phyloP scores from a whole-genome alignment of 2,113 vertebrate genomes.

The Ictalurus punctatus region DNA sequence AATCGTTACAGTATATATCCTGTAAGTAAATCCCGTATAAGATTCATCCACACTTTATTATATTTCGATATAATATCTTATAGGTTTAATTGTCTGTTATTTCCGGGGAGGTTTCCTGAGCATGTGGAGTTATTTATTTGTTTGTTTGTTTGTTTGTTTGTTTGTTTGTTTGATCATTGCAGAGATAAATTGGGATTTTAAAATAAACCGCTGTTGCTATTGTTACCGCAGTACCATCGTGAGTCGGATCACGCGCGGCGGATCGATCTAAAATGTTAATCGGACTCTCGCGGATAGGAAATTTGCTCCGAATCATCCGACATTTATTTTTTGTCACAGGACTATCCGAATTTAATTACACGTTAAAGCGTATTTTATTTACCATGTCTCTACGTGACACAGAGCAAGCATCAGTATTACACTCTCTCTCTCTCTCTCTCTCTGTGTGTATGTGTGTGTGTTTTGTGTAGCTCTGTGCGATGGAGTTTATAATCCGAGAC shows the following conservation, averaged over 20 bases:
- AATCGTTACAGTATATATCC: too few species aligned
- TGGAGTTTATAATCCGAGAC: slow-evolving; percentile 28
- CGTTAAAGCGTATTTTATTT: neutral
- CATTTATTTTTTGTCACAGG: neutral
- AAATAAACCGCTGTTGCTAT: neutral
- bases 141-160: neutral
- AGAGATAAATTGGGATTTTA: neutral
- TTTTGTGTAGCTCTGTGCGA: neutral
- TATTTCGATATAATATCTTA: neutral
- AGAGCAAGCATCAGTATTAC: neutral
- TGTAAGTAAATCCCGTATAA: too few species aligned
- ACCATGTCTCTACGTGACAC: neutral
- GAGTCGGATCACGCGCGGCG: neutral
- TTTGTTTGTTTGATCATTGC: neutral
- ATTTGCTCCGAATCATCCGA: neutral
- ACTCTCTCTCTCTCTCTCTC: neutral
- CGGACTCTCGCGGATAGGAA: neutral
- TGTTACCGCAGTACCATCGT: neutral
- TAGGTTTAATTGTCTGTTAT: neutral
- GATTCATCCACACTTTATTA: neutral
- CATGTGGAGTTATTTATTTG: neutral
- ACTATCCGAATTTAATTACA: neutral
- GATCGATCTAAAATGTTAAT: neutral
- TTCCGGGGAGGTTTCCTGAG: too few species aligned
- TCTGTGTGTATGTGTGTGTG: neutral